Conservation (phyloP, 2,113 vertebrate species). For the Polypterus senegalus region DNA sequence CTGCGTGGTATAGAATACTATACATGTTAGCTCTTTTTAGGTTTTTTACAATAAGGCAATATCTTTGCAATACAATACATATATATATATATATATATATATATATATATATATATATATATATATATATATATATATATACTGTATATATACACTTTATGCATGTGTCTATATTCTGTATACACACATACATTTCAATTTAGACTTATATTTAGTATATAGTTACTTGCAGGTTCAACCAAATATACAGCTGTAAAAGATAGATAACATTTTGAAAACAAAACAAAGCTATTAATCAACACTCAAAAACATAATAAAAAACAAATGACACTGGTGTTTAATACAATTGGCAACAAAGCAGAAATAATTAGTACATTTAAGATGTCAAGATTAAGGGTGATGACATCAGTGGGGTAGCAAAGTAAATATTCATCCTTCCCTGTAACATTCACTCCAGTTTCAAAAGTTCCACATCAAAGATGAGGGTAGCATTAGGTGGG, state of each 20-base stretch:
- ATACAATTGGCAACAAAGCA: slow-evolving; percentile 8
- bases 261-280: slow-evolving; percentile 32
- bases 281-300: slow-evolving; percentile 31
- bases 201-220: slow-evolving; percentile 38
- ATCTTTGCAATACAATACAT: slow-evolving; percentile 34
- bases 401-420: slow-evolving; percentile 23
- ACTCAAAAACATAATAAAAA: slow-evolving; percentile 24
- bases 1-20: slow-evolving; percentile 48
- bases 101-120: too few species aligned
- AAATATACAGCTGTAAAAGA: slow-evolving; percentile 56
- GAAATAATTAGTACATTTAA: slow-evolving; percentile 7
- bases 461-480: slow-evolving; percentile 96
- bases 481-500: slow-evolving; percentile 88
- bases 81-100: not conserved
- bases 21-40: slow-evolving; percentile 52
- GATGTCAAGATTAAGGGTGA: not conserved
- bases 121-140: slow-evolving; percentile 18
- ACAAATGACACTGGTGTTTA: slow-evolving; percentile 17
- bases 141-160: slow-evolving; percentile 33
- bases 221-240: slow-evolving; percentile 50
- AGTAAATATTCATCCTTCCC: slow-evolving; percentile 14
- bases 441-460: slow-evolving; percentile 71
- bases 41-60: slow-evolving; percentile 75
- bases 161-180: slow-evolving; percentile 40
- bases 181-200: slow-evolving; percentile 53